phyloP scores from a whole-genome alignment of 2,888 invertebrate species.

The Drosophila tripunctata region DNA sequence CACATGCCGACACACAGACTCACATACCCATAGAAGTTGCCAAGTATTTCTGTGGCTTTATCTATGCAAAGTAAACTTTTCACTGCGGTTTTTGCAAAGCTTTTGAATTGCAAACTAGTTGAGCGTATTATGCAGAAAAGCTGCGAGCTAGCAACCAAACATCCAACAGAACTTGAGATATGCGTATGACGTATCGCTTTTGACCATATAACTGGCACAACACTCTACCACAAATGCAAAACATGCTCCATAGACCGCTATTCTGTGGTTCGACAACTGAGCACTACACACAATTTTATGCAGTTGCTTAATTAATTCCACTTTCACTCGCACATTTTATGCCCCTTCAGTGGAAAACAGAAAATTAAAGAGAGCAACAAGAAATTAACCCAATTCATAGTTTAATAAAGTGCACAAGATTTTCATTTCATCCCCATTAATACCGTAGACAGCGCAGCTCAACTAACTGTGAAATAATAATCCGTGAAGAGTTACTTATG shows the following conservation, averaged over 20 bases:
- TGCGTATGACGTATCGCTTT: conserved; percentile 11
- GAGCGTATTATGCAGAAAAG: conserved; percentile 28
- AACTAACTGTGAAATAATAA: not conserved
- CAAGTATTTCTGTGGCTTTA: conserved; percentile 74
- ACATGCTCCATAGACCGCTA: not conserved
- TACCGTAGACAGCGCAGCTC: conserved; percentile 7
- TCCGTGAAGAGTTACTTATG: conserved; percentile 8
- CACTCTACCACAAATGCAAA: conserved; percentile 3
- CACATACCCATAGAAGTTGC: conserved; percentile 42
- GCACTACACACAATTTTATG: conserved; percentile 7
- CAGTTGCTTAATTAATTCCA: conserved; percentile 32
- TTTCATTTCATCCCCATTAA: not conserved
- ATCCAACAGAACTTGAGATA: not conserved
- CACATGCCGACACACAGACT: conserved; percentile 30
- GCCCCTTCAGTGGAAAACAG: not conserved
- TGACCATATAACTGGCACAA: not conserved
- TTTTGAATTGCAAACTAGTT: conserved; percentile 55
- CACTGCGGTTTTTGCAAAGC: conserved; percentile 50
- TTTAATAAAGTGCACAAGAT: not conserved
- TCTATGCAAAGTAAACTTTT: conserved; percentile 75
- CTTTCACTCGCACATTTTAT: not conserved
- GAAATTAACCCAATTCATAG: not conserved
- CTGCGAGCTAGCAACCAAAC: not conserved
- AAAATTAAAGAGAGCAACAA: not conserved
- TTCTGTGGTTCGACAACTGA: not conserved